phyloP scores from a whole-genome alignment of 2,113 vertebrate genomes.

The Antigone vipio region DNA sequence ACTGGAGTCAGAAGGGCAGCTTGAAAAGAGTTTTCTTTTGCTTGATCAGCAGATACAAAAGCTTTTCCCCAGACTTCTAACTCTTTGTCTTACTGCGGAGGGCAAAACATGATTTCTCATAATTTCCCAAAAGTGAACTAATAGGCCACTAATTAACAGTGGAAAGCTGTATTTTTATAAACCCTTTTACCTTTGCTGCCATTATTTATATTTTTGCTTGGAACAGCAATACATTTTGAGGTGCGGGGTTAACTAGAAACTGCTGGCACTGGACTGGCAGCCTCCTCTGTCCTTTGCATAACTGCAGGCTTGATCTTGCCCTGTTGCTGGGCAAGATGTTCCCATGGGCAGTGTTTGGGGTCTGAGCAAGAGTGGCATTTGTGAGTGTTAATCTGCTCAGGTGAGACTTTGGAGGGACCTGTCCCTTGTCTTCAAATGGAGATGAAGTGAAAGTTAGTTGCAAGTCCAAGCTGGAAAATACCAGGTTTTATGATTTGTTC shows the following conservation, averaged over 20 bases:
- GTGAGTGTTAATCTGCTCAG: background rate
- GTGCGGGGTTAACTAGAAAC: background rate
- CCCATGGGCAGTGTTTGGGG: background rate
- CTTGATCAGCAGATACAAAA: background rate
- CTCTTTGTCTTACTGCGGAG: background rate
- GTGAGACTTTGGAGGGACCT: background rate
- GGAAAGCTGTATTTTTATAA: background rate
- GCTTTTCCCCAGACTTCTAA: background rate
- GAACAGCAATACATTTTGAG: background rate
- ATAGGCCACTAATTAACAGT: background rate
- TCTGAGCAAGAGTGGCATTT: background rate
- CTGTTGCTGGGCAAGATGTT: background rate
- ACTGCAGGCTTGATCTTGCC: background rate
- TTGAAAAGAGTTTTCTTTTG: conserved; percentile 3
- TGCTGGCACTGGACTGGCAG: background rate
- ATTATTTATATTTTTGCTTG: background rate
- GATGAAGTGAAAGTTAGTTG: background rate
- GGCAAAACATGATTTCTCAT: background rate
- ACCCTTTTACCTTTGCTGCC: background rate
- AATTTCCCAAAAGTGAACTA: background rate
- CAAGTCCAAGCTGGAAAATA: background rate
- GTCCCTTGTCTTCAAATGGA: background rate
- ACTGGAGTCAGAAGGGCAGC: conserved; percentile 20
- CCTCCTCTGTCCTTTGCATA: background rate
- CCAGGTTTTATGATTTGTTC: background rate